Evolutionary conservation across 2,113 vertebrate genomes (phyloP), one percentile per base, ranked within the genome.

Genomic region (Syngnathus typhle): DNA sequence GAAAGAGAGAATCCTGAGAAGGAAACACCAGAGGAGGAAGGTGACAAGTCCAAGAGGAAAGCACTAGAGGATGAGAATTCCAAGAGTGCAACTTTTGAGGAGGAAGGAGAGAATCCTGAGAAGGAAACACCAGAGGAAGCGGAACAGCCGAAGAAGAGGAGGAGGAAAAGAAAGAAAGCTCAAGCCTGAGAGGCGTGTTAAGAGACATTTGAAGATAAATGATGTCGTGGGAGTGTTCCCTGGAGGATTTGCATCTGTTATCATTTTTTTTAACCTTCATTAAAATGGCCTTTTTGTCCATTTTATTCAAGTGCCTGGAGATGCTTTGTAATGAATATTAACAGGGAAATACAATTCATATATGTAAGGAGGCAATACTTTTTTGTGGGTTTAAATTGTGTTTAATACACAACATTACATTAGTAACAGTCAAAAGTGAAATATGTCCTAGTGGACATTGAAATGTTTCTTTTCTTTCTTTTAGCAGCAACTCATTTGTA

Each of bases 91-190:
- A 55, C 9, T 12, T 55, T 12, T 0, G 54, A 61, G 0, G 49
- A 67, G 15, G 60, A 63, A 3, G 62, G 37, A 5, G 75, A 65
- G 18, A 70, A 75, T 11, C 44, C 15, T 15, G 44, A 16, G 21
- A 58, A 58, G 21, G 15, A 32, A 58, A 51, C 49, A 51, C 19
- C 27, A 16, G 27, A 36, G 0, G 55, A 64, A 1, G 64, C 27
- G 27, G 27, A 37, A 6, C 72, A 62, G 16, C 37, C 1, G 12
- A 64, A 69, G 58, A 70, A 54, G 12, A 69, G 64, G 13, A 83
- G 49, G 11, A 82, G 21, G 47, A 84, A 78, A 41, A 73, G 10
- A 0, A 82, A 75, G 64, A 71, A 75, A 19, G 51, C 21, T 43
- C 18, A 62, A 8, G 68, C 76, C 63, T 83, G 72, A 86, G 75